Evolutionary conservation across 2,888 invertebrate genomes (phyloP).

Genomic region (Oligia latruncula): DNA sequence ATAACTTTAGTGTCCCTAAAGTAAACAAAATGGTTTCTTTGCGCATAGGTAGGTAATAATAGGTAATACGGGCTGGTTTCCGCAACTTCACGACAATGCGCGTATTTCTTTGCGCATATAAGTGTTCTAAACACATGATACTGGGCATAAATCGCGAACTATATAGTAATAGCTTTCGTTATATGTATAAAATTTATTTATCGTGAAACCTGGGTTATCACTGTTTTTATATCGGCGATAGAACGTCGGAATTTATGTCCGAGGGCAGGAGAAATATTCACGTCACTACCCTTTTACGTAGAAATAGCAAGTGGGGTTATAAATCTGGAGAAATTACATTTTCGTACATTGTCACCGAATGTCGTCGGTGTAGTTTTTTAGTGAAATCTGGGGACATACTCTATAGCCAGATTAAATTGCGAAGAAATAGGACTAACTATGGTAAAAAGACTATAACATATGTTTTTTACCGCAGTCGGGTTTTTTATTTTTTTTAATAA

Average conservation of each 20-base stretch:
- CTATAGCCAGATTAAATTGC: too few relatives aligned
- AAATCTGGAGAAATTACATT: background rate
- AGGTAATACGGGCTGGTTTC: too few relatives aligned
- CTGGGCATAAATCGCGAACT: conserved; percentile 48
- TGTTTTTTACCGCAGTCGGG: too few relatives aligned
- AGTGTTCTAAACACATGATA: conserved; percentile 36
- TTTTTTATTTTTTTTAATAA: too few relatives aligned
- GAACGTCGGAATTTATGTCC: conserved; percentile 44
- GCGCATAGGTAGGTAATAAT: background rate
- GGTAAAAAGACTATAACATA: too few relatives aligned
- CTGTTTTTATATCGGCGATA: conserved; percentile 52
- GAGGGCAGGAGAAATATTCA: background rate
- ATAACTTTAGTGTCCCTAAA: conserved; percentile 17
- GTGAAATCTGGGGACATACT: background rate
- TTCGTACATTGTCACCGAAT: background rate
- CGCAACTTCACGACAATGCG: too few relatives aligned
- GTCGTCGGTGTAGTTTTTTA: background rate
- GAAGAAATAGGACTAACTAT: too few relatives aligned
- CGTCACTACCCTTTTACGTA: conserved; percentile 21
- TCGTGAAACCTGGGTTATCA: conserved; percentile 54
- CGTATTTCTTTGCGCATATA: conserved; percentile 26
- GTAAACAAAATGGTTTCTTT: conserved; percentile 33
- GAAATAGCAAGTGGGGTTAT: conserved; percentile 6
- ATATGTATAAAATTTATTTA: conserved; percentile 52
- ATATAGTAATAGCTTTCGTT: conserved; percentile 46